A percentile compares a stretch with the other conserved stretches of the same genome.
Conservation (phyloP, 2,888 invertebrate genomes). For the Caenorhabditis plicata region DNA sequence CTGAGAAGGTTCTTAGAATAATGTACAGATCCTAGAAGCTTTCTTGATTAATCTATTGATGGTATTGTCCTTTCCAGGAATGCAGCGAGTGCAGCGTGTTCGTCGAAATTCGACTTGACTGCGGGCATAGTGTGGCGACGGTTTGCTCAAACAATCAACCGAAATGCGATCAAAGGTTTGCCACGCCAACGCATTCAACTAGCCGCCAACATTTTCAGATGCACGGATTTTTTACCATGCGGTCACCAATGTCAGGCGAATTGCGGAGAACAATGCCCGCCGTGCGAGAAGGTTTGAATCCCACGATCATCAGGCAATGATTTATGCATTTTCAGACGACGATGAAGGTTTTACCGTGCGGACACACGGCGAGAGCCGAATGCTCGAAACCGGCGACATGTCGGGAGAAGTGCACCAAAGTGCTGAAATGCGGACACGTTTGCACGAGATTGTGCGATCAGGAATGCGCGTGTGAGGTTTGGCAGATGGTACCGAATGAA, state of each 20-base stretch:
- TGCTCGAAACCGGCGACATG: no score
- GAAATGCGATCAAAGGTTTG: constrained; percentile 52
- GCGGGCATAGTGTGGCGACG: constrained; percentile 44
- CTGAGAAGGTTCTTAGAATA: no score
- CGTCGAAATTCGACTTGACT: constrained; percentile 46
- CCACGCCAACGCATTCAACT: no score
- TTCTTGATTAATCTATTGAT: no score
- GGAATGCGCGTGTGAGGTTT: constrained; percentile 68
- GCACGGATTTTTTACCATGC: constrained; percentile 68
- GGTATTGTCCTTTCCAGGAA: no score
- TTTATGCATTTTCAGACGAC: no score
- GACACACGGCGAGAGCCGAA: no score
- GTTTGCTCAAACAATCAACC: constrained; percentile 38
- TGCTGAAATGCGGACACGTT: constrained; percentile 71
- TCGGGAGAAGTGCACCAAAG: constrained; percentile 47
- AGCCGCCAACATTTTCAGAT: constrained; percentile 54
- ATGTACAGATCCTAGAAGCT: no score
- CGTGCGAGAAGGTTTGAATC: no score
- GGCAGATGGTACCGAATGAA: background rate
- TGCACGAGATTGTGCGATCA: constrained; percentile 77
- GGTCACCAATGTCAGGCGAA: constrained; percentile 75
- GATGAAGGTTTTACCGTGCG: no score
- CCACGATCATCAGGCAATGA: no score
- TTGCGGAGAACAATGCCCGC: constrained; percentile 76
- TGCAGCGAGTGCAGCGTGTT: constrained; percentile 50